Evolutionary conservation across 2,888 invertebrate genomes (phyloP).

Genomic region (Pristionchus mayeri): DNA sequence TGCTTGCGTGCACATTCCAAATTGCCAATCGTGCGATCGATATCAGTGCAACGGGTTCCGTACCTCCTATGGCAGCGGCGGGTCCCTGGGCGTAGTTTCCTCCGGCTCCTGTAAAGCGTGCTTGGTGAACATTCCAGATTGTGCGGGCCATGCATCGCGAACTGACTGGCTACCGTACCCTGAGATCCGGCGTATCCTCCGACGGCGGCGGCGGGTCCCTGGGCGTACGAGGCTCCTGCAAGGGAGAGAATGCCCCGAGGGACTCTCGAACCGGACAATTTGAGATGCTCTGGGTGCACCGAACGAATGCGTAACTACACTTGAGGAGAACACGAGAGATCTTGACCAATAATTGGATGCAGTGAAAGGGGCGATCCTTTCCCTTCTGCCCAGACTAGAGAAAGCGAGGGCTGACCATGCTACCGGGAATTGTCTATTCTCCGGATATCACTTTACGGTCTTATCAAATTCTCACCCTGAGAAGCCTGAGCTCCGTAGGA

Average conservation of each 20-base stretch:
- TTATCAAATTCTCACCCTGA: constrained; percentile 34
- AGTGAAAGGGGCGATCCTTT: background rate
- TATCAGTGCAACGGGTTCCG: background rate
- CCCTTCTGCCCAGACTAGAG: too few species aligned
- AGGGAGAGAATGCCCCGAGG: too few species aligned
- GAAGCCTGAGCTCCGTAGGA: constrained; percentile 40
- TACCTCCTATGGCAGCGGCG: constrained; percentile 44
- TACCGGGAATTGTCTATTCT: too few species aligned
- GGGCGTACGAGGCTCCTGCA: constrained; percentile 40
- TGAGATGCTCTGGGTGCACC: background rate
- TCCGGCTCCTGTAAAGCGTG: constrained; percentile 41
- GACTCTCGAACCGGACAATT: constrained; percentile 38
- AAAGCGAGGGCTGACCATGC: too few species aligned
- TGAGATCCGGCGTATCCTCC: constrained; percentile 21
- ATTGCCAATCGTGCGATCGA: background rate
- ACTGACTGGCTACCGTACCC: constrained; percentile 18
- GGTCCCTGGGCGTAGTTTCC: constrained; percentile 51
- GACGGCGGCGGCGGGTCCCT: constrained; percentile 35
- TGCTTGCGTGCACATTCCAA: background rate
- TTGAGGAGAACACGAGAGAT: constrained; percentile 30
- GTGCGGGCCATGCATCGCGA: background rate
- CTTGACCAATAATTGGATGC: constrained; percentile 32
- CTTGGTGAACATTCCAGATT: constrained; percentile 24
- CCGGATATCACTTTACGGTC: too few species aligned
- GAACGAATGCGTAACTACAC: background rate